Evolutionary conservation across 2,888 invertebrate species (phyloP), one percentile per base, ranked within the genome.

Genomic region (Ophioninae sp.): DNA sequence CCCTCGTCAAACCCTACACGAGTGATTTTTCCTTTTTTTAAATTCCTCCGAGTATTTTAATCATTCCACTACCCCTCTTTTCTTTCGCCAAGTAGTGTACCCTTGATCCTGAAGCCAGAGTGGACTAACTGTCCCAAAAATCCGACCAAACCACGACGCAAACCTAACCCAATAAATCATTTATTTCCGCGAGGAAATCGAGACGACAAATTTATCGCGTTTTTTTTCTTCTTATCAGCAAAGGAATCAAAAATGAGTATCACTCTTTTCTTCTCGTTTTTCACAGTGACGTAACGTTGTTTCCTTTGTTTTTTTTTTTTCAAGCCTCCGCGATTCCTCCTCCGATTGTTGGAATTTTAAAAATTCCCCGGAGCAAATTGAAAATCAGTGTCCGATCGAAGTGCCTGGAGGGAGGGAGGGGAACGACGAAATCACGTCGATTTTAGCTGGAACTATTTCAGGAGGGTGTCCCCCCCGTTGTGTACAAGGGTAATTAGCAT

Each of bases 351-450:
- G n/a, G n/a, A n/a, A n/a, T 37, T 37, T 37, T 17, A 1, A 7
- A 23, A 10, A 37, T 68, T 69, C 50, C n/a, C 21, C 10, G 68
- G 50, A 6, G 62, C 50, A 67, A 61, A 57, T 69, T 65, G 81
- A 84, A 84, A 81, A 81, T 82, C 84, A 74, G 78, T 65, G 74
- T 78, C 70, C 39, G 30, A 30, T 73, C 50, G 50, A 10, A 50
- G 50, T 30, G 30, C 30, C 3, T 30, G 30, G 30, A 30, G 50
- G 64, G 30, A 68, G 62, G 56, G 59, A 62, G 17, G 59, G 23
- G 23, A 37, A 7, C 7, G 21, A 41, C 37, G 37, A 64, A 61
- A 23, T 82, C 74, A 39, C 79, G 65, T 77, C 61, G 72, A 76
- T 72, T 77, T 83, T 78, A 23, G 57, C 56, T 21, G 62, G 61